Conservation (phyloP, 2,888 invertebrate genomes). For the Pediacus dermestoides region DNA sequence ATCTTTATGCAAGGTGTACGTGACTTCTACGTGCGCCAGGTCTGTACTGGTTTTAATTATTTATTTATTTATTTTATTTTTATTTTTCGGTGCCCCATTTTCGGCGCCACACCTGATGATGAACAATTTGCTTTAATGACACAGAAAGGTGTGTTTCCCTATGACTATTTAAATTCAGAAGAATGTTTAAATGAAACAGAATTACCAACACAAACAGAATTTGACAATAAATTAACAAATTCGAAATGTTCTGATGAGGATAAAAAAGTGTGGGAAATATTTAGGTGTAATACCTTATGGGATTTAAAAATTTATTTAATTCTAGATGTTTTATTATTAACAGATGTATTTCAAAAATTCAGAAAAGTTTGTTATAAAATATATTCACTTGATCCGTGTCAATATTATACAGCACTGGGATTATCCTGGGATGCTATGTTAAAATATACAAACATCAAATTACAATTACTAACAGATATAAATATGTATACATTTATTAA, state of each 20-base stretch:
- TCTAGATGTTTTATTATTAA: not conserved
- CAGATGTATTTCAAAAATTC: constrained; percentile 6
- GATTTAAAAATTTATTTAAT: constrained; percentile 6
- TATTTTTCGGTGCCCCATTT: too few species aligned
- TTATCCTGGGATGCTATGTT: constrained; percentile 5
- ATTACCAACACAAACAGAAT: constrained; percentile 24
- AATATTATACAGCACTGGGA: constrained; percentile 3
- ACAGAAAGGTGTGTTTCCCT: constrained; percentile 38
- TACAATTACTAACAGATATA: not conserved
- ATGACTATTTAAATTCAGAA: constrained; percentile 27
- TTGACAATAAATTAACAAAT: constrained; percentile 25
- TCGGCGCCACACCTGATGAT: too few species aligned
- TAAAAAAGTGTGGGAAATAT: constrained; percentile 32
- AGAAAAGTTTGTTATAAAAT: constrained; percentile 4
- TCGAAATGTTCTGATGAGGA: constrained; percentile 25
- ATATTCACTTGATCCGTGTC: constrained; percentile 1
- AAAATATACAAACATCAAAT: not conserved
- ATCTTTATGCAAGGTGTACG: too few species aligned
- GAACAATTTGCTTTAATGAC: constrained; percentile 20
- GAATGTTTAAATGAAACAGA: constrained; percentile 19
- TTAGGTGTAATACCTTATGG: constrained; percentile 14
- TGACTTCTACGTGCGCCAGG: too few species aligned
- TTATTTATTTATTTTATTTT: too few species aligned
- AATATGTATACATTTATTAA: not conserved
- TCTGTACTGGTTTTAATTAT: too few species aligned